Evolutionary conservation across 2,797 vertebrate genomes (phyloP).

Genomic region (Hyperoplus immaculatus): DNA sequence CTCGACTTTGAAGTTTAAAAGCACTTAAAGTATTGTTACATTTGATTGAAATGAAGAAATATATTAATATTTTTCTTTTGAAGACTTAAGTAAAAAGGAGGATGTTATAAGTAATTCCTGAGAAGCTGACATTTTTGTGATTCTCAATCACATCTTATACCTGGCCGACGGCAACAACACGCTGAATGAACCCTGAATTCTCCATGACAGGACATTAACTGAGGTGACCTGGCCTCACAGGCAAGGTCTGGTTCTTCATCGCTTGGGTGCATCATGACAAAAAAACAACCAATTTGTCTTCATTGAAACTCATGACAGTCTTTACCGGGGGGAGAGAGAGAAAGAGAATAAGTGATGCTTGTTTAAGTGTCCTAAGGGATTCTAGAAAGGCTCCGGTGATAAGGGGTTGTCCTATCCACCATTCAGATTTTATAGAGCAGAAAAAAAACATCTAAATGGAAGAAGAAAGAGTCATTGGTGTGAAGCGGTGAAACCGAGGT

Average conservation of each 20-base stretch:
- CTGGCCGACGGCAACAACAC: conserved; percentile 9
- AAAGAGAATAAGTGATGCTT: conserved; percentile 53
- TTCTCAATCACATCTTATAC: neutral
- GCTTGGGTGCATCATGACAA: conserved; percentile 57
- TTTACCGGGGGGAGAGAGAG: conserved; percentile 30
- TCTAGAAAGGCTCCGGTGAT: conserved; percentile 32
- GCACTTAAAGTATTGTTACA: neutral
- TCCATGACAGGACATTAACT: conserved; percentile 44
- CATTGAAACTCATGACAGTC: conserved; percentile 53
- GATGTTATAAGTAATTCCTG: conserved; percentile 24
- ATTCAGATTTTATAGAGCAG: conserved; percentile 83
- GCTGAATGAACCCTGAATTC: conserved; percentile 48
- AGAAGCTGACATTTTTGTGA: conserved; percentile 28
- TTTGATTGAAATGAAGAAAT: neutral
- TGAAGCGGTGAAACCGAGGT: conserved; percentile 52
- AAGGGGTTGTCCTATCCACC: conserved; percentile 30
- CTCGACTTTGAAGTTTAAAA: neutral
- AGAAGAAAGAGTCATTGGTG: conserved; percentile 57
- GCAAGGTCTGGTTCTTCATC: conserved; percentile 46
- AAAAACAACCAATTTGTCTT: conserved; percentile 43
- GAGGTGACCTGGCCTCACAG: conserved; percentile 39
- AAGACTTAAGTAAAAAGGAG: neutral
- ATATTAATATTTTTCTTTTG: neutral
- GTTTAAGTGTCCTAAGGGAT: conserved; percentile 60
- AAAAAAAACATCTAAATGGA: conserved; percentile 68